phyloP scores from a whole-genome alignment of 2,888 invertebrate species.

The Agrypnus murinus region DNA sequence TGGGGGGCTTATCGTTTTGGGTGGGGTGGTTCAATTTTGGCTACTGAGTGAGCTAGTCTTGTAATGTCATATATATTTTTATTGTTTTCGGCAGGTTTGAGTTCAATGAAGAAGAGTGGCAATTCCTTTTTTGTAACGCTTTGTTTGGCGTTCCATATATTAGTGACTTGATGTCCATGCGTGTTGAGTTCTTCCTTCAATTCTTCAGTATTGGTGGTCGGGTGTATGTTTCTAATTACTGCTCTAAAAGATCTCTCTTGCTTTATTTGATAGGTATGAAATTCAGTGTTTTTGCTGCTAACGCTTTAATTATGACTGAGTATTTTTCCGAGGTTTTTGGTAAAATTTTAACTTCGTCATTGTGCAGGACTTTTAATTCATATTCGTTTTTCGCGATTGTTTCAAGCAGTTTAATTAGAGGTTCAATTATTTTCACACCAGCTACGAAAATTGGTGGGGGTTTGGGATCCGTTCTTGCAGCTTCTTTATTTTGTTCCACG shows the following conservation, averaged over 20 bases:
- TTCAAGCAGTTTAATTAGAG: slow-evolving; percentile 7
- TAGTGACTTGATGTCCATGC: slow-evolving; percentile 10
- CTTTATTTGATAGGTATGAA: slow-evolving; percentile 23
- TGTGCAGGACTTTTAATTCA: slow-evolving; percentile 13
- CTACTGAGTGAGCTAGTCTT: slow-evolving; percentile 8
- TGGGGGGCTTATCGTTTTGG: slow-evolving; percentile 11
- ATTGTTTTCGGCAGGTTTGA: slow-evolving; percentile 20
- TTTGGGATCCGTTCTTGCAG: no score
- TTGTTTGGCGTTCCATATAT: slow-evolving; percentile 16
- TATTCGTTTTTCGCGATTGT: slow-evolving; percentile 10
- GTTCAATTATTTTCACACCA: slow-evolving; percentile 2
- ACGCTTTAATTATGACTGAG: slow-evolving; percentile 12
- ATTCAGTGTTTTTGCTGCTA: slow-evolving; percentile 18
- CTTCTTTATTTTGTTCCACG: background rate
- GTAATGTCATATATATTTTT: slow-evolving; percentile 24
- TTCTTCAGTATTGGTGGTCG: slow-evolving; percentile 2
- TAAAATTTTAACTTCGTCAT: no score
- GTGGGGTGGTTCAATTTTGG: slow-evolving; percentile 19
- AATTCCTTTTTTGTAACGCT: slow-evolving; percentile 10
- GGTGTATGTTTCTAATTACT: no score
- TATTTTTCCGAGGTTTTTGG: slow-evolving; percentile 22
- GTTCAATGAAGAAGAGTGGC: slow-evolving; percentile 24
- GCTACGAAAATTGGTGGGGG: slow-evolving; percentile 18
- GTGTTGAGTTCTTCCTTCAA: slow-evolving; percentile 17
- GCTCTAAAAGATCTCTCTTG: slow-evolving; percentile 21